A percentile compares a stretch with the other conserved stretches of the same genome.
phyloP scores from a whole-genome alignment of 92 coral and sea anemone species.

The Metridium senile region DNA sequence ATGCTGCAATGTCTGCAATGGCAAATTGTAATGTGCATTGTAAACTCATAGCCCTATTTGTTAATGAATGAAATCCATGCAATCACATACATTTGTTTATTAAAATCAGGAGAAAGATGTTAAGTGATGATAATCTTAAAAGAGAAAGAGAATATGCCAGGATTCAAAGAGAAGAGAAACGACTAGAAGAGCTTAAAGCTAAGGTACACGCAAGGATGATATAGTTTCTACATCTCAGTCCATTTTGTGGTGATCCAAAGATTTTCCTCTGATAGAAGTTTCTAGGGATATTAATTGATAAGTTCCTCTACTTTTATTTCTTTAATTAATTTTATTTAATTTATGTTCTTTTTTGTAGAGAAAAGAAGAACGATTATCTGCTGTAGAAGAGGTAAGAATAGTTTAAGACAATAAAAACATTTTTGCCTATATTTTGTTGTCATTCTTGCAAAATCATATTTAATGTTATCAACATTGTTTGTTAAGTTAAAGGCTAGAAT shows the following conservation, averaged over 20 bases:
- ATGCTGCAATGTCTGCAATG: no score
- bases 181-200: conserved; percentile 53
- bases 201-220: no score
- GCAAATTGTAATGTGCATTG: no score
- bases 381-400: conserved; percentile 23
- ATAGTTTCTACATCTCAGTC: no score
- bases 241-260: no score
- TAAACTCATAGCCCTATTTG: no score
- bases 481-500: conserved; percentile 20
- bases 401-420: background rate
- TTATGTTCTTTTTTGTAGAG: conserved; percentile 1
- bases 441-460: background rate
- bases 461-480: background rate
- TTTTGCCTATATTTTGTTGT: background rate
- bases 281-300: no score
- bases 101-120: conserved; percentile 12
- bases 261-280: no score
- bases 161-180: conserved; percentile 65
- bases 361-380: conserved; percentile 20
- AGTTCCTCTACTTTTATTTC: no score
- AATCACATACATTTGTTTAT: background rate
- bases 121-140: conserved; percentile 25
- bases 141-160: conserved; percentile 42
- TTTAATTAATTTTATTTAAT: background rate
- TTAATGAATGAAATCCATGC: no score